Evolutionary conservation across 64 coral and sea anemone species (phyloP).

Genomic region (Acropora yongei): DNA sequence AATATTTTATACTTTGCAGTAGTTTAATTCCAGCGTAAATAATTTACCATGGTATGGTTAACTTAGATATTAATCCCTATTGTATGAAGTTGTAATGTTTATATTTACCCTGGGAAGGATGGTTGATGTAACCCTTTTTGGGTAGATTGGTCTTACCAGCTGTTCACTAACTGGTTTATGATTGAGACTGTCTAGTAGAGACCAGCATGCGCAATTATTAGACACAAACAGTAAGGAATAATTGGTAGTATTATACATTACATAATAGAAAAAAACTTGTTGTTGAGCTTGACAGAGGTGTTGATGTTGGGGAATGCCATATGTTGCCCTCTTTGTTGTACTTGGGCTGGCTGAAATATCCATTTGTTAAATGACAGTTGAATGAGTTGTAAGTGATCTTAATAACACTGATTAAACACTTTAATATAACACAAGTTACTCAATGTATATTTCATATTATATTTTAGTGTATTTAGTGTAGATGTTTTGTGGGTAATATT

Average conservation of each 20-base stretch:
- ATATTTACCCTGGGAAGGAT: too few species aligned
- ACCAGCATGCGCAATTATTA: too few species aligned
- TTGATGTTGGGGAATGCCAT: constrained; percentile 22
- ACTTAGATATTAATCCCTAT: too few species aligned
- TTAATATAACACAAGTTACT: constrained; percentile 8
- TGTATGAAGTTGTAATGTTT: too few species aligned
- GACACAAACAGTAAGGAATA: too few species aligned
- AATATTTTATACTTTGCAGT: too few species aligned
- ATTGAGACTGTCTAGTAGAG: too few species aligned
- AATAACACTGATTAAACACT: constrained; percentile 40
- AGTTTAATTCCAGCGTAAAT: too few species aligned
- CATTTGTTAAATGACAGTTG: neutral
- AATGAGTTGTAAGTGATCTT: constrained; percentile 41
- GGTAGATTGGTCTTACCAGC: too few species aligned
- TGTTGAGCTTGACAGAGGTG: constrained; percentile 17
- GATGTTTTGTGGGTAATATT: constrained; percentile 67
- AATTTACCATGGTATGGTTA: too few species aligned
- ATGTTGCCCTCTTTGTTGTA: constrained; percentile 15
- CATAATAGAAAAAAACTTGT: constrained; percentile 49
- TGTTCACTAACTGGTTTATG: too few species aligned
- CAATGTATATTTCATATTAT: constrained; percentile 20
- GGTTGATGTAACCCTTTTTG: too few species aligned
- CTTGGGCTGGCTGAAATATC: neutral
- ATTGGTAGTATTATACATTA: neutral
- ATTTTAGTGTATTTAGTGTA: neutral